Conservation (phyloP, 1,140 invertebrate genomes). For the Chironomus striatipennis region DNA sequence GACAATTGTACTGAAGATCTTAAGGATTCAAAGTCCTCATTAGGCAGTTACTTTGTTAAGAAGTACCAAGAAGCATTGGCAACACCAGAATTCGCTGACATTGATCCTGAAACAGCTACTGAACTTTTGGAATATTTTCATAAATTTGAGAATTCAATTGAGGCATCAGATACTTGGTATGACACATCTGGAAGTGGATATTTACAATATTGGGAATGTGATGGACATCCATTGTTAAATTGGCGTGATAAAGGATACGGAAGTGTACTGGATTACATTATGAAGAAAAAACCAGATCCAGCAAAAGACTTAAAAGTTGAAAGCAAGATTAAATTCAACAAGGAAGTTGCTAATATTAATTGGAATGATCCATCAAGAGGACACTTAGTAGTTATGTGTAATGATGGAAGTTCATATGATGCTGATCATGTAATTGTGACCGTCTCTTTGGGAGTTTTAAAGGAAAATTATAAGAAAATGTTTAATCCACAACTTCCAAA, state of each 20-base stretch:
- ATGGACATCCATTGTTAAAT: slow-evolving; percentile 47
- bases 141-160: slow-evolving; percentile 46
- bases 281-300: not conserved
- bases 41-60: slow-evolving; percentile 41
- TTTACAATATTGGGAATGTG: slow-evolving; percentile 48
- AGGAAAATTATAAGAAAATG: slow-evolving; percentile 47
- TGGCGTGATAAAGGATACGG: slow-evolving; percentile 55
- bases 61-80: slow-evolving; percentile 33
- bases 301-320: slow-evolving; percentile 23
- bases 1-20: slow-evolving; percentile 32
- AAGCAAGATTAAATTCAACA: slow-evolving; percentile 40
- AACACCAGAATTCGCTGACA: slow-evolving; percentile 29
- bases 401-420: slow-evolving; percentile 47
- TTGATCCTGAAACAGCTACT: slow-evolving; percentile 33
- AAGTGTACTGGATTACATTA: slow-evolving; percentile 48
- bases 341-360: slow-evolving; percentile 43
- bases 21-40: slow-evolving; percentile 33
- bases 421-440: slow-evolving; percentile 61
- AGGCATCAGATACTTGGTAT: slow-evolving; percentile 51
- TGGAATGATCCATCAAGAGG: slow-evolving; percentile 33
- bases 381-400: slow-evolving; percentile 41
- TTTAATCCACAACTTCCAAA: slow-evolving; percentile 52
- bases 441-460: slow-evolving; percentile 58
- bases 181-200: slow-evolving; percentile 48
- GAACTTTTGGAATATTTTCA: slow-evolving; percentile 47